Percentiles rank a stretch among this genome's conserved stretches.
Conservation (phyloP, 2,888 invertebrate genomes). For the Limnephilus lunatus region DNA sequence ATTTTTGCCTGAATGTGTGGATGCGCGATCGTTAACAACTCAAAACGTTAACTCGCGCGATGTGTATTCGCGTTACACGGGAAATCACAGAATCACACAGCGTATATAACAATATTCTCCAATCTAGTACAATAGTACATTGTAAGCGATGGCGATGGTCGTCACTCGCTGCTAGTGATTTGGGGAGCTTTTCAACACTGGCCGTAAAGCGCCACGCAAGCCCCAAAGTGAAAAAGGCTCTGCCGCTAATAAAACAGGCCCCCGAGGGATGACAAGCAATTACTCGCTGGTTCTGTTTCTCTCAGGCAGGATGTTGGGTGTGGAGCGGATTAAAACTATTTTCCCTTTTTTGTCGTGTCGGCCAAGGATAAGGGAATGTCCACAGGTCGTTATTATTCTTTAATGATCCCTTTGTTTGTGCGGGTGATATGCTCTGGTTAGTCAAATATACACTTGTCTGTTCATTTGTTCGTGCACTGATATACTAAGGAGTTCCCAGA, state of each 20-base stretch:
- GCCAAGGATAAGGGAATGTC: neutral
- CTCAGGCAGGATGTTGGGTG: neutral
- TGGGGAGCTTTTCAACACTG: constrained; percentile 5
- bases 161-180: constrained; percentile 17
- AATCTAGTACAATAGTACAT: neutral
- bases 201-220: constrained; percentile 33
- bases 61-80: neutral
- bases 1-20: too few species aligned
- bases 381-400: neutral
- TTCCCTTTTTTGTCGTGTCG: constrained; percentile 1
- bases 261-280: constrained; percentile 42
- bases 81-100: neutral
- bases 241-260: constrained; percentile 31
- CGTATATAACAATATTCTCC: neutral
- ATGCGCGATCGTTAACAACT: too few species aligned
- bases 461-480: neutral
- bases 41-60: too few species aligned
- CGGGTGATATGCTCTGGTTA: neutral
- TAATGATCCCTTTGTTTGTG: neutral
- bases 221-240: constrained; percentile 45
- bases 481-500: neutral
- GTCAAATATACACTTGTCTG: neutral
- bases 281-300: constrained; percentile 2
- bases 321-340: constrained; percentile 32
- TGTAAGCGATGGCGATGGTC: constrained; percentile 25